Conservation (phyloP, 2,797 vertebrate species). For the Furcifer pardalis region DNA sequence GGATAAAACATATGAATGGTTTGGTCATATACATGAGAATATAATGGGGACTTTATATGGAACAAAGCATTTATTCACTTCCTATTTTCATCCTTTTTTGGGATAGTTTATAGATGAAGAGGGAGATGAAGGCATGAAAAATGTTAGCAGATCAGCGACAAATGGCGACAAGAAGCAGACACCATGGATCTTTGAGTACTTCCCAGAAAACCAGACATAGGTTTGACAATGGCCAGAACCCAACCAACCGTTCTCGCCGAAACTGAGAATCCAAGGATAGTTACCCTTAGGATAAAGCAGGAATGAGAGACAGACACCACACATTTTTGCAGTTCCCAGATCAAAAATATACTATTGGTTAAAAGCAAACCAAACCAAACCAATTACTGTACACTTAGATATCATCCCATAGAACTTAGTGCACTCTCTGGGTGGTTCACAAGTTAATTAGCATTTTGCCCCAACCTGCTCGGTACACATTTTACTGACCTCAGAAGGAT, state of each 20-base stretch:
- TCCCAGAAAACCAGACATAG: background rate
- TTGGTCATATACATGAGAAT: background rate
- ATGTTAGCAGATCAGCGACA: background rate
- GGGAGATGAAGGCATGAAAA: background rate
- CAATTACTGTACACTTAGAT: too few species aligned
- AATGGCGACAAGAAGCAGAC: background rate
- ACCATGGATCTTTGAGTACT: background rate
- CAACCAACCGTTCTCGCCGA: background rate
- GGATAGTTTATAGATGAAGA: background rate
- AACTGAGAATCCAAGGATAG: background rate
- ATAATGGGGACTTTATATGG: background rate
- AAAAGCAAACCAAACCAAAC: too few species aligned
- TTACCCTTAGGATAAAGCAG: too few species aligned
- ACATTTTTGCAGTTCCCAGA: too few species aligned
- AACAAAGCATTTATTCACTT: background rate
- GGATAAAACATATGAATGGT: background rate
- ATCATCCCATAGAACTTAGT: too few species aligned
- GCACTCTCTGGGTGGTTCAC: too few species aligned
- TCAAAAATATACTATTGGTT: too few species aligned
- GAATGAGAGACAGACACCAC: too few species aligned
- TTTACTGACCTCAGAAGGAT: too few species aligned
- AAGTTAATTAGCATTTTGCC: too few species aligned
- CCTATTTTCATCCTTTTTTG: background rate
- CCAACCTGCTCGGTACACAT: too few species aligned
- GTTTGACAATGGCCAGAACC: background rate